Evolutionary conservation across 2,797 vertebrate species (phyloP).

Genomic region (Pteropus rufus): DNA sequence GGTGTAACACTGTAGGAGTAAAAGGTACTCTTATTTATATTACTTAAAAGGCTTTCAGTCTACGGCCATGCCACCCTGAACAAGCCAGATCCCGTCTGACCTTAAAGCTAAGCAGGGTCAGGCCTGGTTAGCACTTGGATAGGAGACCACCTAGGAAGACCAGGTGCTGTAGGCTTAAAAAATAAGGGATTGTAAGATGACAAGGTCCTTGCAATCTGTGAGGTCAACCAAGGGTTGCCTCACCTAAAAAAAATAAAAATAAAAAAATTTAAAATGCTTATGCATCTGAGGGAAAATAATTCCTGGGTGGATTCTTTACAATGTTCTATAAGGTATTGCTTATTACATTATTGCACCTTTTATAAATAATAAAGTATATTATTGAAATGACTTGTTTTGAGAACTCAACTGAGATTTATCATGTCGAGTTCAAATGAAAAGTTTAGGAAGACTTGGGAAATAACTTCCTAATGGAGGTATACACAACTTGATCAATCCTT

Average conservation of each 20-base stretch:
- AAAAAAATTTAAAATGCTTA: slow-evolving; percentile 38
- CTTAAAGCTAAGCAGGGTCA: too few relatives aligned
- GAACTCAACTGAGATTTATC: slow-evolving; percentile 54
- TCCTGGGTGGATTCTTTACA: slow-evolving; percentile 42
- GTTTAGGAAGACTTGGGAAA: not conserved
- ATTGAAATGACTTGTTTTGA: slow-evolving; percentile 68
- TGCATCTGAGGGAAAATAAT: slow-evolving; percentile 44
- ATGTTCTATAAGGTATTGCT: slow-evolving; percentile 54
- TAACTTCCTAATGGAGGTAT: not conserved
- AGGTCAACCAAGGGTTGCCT: too few relatives aligned
- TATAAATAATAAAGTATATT: slow-evolving; percentile 79
- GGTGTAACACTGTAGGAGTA: slow-evolving; percentile 26
- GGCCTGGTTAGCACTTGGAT: too few relatives aligned
- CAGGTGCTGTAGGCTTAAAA: too few relatives aligned
- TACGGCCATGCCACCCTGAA: too few relatives aligned
- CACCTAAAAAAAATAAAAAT: too few relatives aligned
- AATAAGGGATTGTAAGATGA: too few relatives aligned
- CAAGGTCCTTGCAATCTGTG: too few relatives aligned
- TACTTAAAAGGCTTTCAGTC: slow-evolving; percentile 42
- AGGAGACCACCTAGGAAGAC: too few relatives aligned
- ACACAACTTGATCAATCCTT: not conserved
- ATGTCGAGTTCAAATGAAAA: not conserved
- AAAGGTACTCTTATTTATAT: slow-evolving; percentile 49
- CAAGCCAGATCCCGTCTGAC: too few relatives aligned
- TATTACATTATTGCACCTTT: slow-evolving; percentile 72